Base-by-base conservation (phyloP, 2,113 vertebrate species). In the Pungitius pungitius region DNA sequence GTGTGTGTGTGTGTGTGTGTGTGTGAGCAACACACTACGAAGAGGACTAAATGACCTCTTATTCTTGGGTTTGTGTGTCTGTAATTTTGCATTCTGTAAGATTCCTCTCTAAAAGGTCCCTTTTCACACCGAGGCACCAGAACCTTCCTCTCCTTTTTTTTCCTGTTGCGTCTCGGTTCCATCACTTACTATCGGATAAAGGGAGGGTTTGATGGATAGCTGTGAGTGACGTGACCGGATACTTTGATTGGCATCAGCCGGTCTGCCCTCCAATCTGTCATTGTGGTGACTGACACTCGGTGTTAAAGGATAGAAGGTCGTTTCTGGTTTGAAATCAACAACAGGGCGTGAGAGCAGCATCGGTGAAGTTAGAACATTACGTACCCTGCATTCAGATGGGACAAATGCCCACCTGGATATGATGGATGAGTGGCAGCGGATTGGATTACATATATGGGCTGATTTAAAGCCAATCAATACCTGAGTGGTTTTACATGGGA, bases 401-500 rank as follows among this genome's bases (percentile, higher is more conserved):
- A 77, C 77, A 27, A n/a, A 78, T 58, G 54, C 60, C 61, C 17
- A 6, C 13, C 37, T 65, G 45, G 33, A 76, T 51, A 33, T 79
- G 66, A 65, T 73, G 52, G 63, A 77, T 60, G 58, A 33, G 33
- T 43, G 24, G 52, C 52, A 26, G 54, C 26, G 27, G 40, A 79
- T 65, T 72, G 75, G 62, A 80, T 85, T 83, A 84, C 69, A 72
- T 40, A 17, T 47, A 65, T 56, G 61, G 54, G 58, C 58, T 62
- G 30, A 40, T 42, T 67, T 10, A 8, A 58, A 59, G 42, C 72
- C 63, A 57, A 87, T 89, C 87, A 56, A 89, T 89, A 82, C 56
- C 14, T 56, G 57, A 75, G 65, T 74, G 72, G 56, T 76, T 79
- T 64, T 64, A 81, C 70, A 73, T 69, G 39, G 9, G 57, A 58